Evolutionary conservation across 1,140 invertebrate species (phyloP), one percentile per base, ranked within the genome.

Genomic region (Psilanteris sp.): DNA sequence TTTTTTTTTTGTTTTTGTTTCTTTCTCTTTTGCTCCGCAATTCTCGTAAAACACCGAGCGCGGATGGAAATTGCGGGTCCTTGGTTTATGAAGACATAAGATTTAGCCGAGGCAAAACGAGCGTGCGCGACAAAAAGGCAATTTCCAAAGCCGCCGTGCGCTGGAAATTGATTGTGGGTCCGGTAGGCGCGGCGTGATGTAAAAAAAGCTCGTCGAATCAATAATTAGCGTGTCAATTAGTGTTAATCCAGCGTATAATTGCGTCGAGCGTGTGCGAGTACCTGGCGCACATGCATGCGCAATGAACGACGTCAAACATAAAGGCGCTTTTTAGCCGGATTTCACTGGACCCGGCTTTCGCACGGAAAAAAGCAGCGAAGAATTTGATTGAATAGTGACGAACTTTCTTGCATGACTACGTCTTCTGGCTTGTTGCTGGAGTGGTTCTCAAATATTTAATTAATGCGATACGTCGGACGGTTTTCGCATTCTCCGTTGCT

Each of bases 151-250:
- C 39, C 44, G 52, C 29, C 57, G 68, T 36, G 62, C 39, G 55
- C 39, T 66, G 72, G 59, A 78, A 82, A 84, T 83, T 83, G 80
- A 82, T 85, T 81, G 74, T 77, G 20, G 32, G 48, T 46, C 77
- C 71, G 57, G 79, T 83, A 80, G 79, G 44, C 57, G 74, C 71
- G 57, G 59, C 57, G 27, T 31, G 11, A 66, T 80, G 73, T 79
- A 79, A 71, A 78, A n/a, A 78, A 83, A 82, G 78, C 82, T 70
- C 76, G 61, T 67, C 81, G 81, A 85, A 85, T 85, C 77, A 75
- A 80, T 85, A 85, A 88, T 85, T 85, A 85, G 79, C 81, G 79
- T 81, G 83, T 85, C 83, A 86, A 88, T 87, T 87, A 84, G 79
- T 39, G 73, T 39, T 84, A 82, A 87, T 82, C 71, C 79, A 71